phyloP scores from a whole-genome alignment of 2,113 vertebrate species.

The Alaudala cheleensis region DNA sequence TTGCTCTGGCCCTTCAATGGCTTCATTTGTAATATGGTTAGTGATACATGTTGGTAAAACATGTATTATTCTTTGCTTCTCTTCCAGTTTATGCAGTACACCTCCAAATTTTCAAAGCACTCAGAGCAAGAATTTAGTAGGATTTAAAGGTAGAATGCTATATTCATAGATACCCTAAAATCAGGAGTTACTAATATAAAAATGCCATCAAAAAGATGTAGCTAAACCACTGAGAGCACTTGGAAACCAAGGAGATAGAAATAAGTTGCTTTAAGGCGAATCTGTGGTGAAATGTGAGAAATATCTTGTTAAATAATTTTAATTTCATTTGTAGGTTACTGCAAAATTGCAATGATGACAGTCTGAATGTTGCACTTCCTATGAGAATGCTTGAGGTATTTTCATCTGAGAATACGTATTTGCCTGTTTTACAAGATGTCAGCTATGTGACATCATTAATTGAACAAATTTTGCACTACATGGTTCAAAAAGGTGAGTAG shows the following conservation, averaged over 20 bases:
- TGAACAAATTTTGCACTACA: constrained; percentile 98
- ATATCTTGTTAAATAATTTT: neutral
- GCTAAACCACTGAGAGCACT: neutral
- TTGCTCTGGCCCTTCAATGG: neutral
- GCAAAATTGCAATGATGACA: constrained; percentile 85
- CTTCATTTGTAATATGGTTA: neutral
- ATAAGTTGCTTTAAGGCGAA: neutral
- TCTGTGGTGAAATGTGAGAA: neutral
- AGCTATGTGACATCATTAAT: constrained; percentile 85
- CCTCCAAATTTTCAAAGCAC: neutral
- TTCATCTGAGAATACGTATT: constrained; percentile 90
- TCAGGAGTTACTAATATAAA: neutral
- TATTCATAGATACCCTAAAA: neutral
- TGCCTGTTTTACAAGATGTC: constrained; percentile 86
- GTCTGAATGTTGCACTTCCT: constrained; percentile 92
- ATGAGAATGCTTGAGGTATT: constrained; percentile 98
- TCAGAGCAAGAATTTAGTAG: neutral
- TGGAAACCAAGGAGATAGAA: neutral
- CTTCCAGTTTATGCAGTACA: neutral
- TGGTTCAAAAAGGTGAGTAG: constrained; percentile 93
- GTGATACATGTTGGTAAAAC: neutral
- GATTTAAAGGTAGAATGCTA: neutral
- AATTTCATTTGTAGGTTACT: constrained; percentile 79
- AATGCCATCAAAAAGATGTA: neutral
- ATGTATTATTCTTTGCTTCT: neutral